phyloP scores from a whole-genome alignment of 1,140 invertebrate species.

The Cyphomyrmex costatus region DNA sequence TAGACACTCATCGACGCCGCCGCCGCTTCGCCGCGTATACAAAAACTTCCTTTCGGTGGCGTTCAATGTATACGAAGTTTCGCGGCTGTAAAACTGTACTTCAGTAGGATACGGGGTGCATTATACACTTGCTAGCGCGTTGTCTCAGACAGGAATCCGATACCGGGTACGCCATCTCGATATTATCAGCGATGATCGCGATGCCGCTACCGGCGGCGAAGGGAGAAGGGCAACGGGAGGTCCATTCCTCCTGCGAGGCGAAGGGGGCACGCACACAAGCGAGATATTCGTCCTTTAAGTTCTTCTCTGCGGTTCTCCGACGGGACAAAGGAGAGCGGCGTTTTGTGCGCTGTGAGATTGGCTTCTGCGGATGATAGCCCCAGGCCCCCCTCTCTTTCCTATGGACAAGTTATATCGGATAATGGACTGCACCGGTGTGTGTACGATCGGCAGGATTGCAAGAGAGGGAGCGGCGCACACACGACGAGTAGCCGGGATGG shows the following conservation, averaged over 20 bases:
- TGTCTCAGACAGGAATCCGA: constrained; percentile 39
- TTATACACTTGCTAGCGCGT: constrained; percentile 9
- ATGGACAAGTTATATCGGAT: constrained; percentile 81
- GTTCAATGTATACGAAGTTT: not conserved
- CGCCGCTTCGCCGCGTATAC: not conserved
- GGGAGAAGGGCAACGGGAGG: not conserved
- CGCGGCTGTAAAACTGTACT: constrained; percentile 20
- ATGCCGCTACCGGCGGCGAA: not conserved
- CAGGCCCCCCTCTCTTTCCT: constrained; percentile 69
- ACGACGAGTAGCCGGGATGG: constrained; percentile 33
- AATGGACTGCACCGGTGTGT: constrained; percentile 72
- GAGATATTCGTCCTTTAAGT: constrained; percentile 39
- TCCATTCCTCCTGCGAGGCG: constrained; percentile 32
- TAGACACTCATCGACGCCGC: not conserved
- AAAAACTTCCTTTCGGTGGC: not conserved
- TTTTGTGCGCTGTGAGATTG: constrained; percentile 82
- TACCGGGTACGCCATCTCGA: constrained; percentile 26
- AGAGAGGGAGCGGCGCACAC: constrained; percentile 27
- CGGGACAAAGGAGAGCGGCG: constrained; percentile 71
- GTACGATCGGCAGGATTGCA: constrained; percentile 19
- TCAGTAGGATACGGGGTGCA: not conserved
- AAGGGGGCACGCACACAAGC: constrained; percentile 2
- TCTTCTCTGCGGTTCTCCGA: constrained; percentile 52
- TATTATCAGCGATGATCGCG: constrained; percentile 38
- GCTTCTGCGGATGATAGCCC: constrained; percentile 85